Evolutionary conservation across 2,113 vertebrate genomes (phyloP), one percentile per base, ranked within the genome.

Genomic region (Cranoglanis bouderius): DNA sequence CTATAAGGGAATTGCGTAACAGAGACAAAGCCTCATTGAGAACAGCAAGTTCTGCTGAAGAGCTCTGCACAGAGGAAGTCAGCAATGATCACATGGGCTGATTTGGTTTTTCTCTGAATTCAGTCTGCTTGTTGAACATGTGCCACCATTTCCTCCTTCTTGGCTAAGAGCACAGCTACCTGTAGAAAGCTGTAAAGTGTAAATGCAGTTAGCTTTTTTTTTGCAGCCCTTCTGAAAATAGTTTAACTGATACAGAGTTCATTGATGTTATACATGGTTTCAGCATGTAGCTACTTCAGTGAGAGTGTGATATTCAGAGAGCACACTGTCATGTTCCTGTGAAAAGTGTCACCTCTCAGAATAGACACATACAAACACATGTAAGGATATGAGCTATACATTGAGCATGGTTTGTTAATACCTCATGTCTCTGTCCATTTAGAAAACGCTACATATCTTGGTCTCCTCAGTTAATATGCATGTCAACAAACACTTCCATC

Each of bases 81-180:
- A 92, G 90, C 88, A 84, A n/a, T 40, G 77, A 93, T 95, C 94
- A 95, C 92, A 91, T 92, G 89, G 12, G 86, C 92, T 43, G 91
- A 92, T 94, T 94, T 94, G 95, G 94, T 97, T 96, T 96, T 97
- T 97, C 96, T 96, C 87, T 92, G 96, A 97, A 98, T 93, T 92
- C 88, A 91, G 86, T 90, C 87, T 85, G 86, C 49, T 67, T 24
- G 8, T 90, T 88, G 75, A 92, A 87, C 81, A 38, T 72, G 88
- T 92, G 92, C 90, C 90, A 93, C 88, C 59, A 87, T 78, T 80
- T 90, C 93, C 93, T 95, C 93, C 93, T 88, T 43, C 95, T 93
- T 90, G 1, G 5, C 16, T 85, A 67, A 57, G 61, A 67, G 13
- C 90, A 85, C 16, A 65, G 72, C 86, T 85, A 67, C 43, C 9